Evolutionary conservation across 2,113 vertebrate species (phyloP).

Genomic region (Promerops cafer): DNA sequence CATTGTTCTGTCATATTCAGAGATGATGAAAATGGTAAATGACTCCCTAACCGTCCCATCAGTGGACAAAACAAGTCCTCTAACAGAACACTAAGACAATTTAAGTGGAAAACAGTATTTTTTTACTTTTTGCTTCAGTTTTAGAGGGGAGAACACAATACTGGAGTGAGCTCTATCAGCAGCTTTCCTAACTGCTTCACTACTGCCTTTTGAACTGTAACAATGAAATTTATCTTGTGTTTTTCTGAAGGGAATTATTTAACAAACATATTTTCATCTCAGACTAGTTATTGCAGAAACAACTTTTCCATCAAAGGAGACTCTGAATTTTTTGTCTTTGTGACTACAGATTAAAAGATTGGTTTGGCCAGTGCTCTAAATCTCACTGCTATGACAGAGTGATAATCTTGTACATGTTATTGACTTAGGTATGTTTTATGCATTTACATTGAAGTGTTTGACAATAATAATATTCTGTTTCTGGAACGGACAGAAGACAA

Average conservation of each 20-base stretch:
- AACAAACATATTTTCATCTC: not conserved
- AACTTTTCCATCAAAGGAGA: not conserved
- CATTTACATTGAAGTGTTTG: not conserved
- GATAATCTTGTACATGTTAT: not conserved
- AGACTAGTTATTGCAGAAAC: not conserved
- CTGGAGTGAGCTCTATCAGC: not conserved
- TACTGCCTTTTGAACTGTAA: not conserved
- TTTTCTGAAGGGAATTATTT: not conserved
- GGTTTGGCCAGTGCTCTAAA: not conserved
- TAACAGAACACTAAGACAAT: not conserved
- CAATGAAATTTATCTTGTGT: not conserved
- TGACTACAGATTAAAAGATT: not conserved
- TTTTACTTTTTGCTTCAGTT: not conserved
- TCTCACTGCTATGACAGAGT: not conserved
- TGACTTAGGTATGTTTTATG: not conserved
- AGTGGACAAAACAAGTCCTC: not conserved
- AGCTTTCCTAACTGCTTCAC: not conserved
- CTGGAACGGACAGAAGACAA: not conserved
- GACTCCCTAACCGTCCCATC: not conserved
- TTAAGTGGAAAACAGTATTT: not conserved
- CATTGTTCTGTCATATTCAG: not conserved
- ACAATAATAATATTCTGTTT: not conserved
- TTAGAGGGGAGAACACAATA: not conserved
- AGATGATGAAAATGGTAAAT: not conserved
- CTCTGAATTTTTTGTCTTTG: not conserved